These are phyloP conservation scores for Tenthredo distinguenda DNA, from an alignment of 2,888 invertebrate species.

Conservation along the genomic window DNA sequence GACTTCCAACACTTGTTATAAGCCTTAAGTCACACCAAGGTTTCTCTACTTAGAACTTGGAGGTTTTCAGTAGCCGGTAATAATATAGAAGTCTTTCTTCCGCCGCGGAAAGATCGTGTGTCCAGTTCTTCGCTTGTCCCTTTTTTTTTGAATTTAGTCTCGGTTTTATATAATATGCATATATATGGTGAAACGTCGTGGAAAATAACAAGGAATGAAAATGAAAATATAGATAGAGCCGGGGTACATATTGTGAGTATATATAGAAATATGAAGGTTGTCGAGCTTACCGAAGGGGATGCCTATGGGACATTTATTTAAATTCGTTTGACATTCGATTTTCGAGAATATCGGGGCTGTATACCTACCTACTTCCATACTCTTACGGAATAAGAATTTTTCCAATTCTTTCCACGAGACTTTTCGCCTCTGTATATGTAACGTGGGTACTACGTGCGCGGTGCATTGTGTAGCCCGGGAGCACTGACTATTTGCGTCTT, in stretches of 20 bases:
- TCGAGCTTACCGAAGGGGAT: conserved; percentile 33
- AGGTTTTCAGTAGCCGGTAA: conserved; percentile 21
- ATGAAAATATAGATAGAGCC: background rate
- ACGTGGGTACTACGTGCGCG: background rate
- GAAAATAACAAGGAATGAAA: conserved; percentile 24
- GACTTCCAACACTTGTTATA: background rate
- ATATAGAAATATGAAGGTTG: conserved; percentile 29
- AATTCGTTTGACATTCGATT: conserved; percentile 71
- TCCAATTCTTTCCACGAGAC: background rate
- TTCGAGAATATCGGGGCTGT: conserved; percentile 55
- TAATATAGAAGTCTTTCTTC: background rate
- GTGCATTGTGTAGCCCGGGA: background rate
- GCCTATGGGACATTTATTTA: conserved; percentile 63
- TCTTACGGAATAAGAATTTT: conserved; percentile 17
- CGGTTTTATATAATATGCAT: no score
- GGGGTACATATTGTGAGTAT: background rate
- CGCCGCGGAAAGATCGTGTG: background rate
- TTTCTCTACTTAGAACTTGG: conserved; percentile 38
- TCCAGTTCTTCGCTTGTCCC: background rate
- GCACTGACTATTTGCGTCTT: background rate
- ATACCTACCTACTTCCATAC: background rate
- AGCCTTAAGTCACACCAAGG: conserved; percentile 9
- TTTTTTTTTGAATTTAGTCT: background rate
- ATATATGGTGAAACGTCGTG: background rate
- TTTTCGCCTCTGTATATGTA: background rate